Evolutionary conservation across 2,113 vertebrate genomes (phyloP).

Genomic region (Onychostruthus taczanowskii): DNA sequence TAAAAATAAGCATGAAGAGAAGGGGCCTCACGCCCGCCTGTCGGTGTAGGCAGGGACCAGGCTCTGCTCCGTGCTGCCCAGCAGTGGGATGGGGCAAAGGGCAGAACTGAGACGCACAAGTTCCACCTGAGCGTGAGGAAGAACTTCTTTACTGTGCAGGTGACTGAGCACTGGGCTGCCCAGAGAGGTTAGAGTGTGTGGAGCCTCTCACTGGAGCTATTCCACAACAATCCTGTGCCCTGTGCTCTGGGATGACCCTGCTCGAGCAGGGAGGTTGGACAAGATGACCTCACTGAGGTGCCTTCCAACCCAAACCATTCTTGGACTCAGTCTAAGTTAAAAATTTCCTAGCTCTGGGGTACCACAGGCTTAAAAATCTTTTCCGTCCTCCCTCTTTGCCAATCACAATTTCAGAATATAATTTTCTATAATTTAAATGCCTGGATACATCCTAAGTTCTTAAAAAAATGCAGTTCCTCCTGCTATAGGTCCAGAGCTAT

Average conservation of each 20-base stretch:
- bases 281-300: no score
- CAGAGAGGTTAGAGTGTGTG: not conserved
- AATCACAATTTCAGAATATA: not conserved
- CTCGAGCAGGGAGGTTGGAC: not conserved
- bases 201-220: not conserved
- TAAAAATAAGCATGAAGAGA: no score
- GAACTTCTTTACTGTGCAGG: not conserved
- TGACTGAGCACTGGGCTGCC: not conserved
- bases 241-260: not conserved
- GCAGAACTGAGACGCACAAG: not conserved
- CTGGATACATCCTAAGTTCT: not conserved
- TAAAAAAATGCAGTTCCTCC: not conserved
- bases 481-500: not conserved
- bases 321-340: no score
- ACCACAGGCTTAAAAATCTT: not conserved
- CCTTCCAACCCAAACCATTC: not conserved
- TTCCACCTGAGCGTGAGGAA: fast-evolving
- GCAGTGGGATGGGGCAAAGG: not conserved
- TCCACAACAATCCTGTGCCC: not conserved
- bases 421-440: not conserved
- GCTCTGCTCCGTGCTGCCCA: not conserved
- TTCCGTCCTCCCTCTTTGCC: no score
- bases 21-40: not conserved
- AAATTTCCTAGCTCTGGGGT: no score
- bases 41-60: not conserved